phyloP scores from a whole-genome alignment of 2,113 vertebrate genomes.

The Apteryx owenii region DNA sequence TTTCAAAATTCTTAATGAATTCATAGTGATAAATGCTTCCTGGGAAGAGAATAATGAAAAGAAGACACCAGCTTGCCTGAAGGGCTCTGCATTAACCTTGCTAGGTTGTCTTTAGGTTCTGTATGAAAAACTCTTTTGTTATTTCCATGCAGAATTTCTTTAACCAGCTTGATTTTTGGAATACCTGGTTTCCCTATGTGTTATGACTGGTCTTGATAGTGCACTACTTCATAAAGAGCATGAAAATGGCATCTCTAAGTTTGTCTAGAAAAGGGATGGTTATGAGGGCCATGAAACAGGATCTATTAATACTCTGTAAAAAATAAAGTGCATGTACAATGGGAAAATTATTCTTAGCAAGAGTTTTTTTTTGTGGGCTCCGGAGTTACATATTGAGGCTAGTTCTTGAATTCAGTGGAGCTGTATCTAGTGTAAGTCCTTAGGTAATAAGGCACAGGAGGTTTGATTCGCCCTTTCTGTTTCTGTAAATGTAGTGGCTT shows the following conservation, averaged over 20 bases:
- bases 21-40: conserved; percentile 28
- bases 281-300: not conserved
- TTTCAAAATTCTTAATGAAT: conserved; percentile 42
- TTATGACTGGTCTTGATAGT: not conserved
- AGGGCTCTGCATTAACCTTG: conserved; percentile 12
- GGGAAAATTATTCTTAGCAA: conserved; percentile 31
- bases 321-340: not conserved
- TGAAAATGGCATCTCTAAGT: conserved; percentile 7
- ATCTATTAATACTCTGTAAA: conserved; percentile 16
- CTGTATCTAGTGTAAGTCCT: conserved; percentile 4
- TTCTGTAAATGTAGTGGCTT: rapidly evolving
- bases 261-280: not conserved
- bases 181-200: not conserved
- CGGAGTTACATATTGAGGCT: not conserved
- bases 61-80: not conserved
- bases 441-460: not conserved
- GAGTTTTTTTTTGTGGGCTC: not conserved
- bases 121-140: not conserved
- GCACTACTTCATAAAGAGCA: not conserved
- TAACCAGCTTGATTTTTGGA: not conserved
- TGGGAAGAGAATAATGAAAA: conserved; percentile 27
- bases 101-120: not conserved
- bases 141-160: not conserved
- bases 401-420: not conserved
- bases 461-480: not conserved